phyloP scores from a whole-genome alignment of 1,140 invertebrate species.

The Apis mellifera region Amel_HAv3.1 CM009932.2:13752501-13753000 shows the following conservation, averaged over 20 bases:
- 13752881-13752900: constrained; percentile 1
- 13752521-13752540: constrained; percentile 79
- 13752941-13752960: background rate
- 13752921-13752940: background rate
- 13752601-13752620: constrained; percentile 71
- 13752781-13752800: constrained; percentile 52
- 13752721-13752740: constrained; percentile 21
- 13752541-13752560: constrained; percentile 79
- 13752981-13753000: background rate
- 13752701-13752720: background rate
- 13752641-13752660: background rate
- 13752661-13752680: too few relatives aligned
- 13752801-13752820: constrained; percentile 41
- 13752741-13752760: constrained; percentile 39
- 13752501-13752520: constrained; percentile 76
- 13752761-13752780: constrained; percentile 33
- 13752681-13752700: background rate
- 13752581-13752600: constrained; percentile 81
- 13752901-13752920: background rate
- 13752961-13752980: background rate
- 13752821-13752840: constrained; percentile 38
- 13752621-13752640: constrained; percentile 2
- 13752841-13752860: background rate
- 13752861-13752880: background rate
- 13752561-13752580: constrained; percentile 82